phyloP scores from a whole-genome alignment of 2,888 invertebrate genomes.

The Physocephala rufipes region DNA sequence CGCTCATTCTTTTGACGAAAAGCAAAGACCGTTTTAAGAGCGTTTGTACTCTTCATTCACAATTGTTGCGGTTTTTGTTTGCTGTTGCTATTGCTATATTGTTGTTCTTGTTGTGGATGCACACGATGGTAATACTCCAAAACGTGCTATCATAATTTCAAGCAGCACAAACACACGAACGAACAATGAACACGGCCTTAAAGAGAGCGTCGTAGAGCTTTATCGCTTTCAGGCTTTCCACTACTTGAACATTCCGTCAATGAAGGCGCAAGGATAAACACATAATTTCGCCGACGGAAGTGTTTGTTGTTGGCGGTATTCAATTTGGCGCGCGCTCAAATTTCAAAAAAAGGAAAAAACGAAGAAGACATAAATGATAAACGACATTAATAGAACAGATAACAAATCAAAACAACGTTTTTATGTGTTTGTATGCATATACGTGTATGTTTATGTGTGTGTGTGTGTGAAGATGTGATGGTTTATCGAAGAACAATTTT shows the following conservation, averaged over 20 bases:
- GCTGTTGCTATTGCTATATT: slow-evolving; percentile 35
- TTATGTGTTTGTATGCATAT: slow-evolving; percentile 8
- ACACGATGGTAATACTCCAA: not conserved
- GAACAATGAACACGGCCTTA: not conserved
- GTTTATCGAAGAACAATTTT: slow-evolving; percentile 38
- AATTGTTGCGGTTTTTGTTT: not conserved
- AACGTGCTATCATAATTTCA: too few species aligned
- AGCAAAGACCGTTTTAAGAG: slow-evolving; percentile 40
- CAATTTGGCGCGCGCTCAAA: not conserved
- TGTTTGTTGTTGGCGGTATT: slow-evolving; percentile 31
- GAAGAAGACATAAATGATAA: slow-evolving; percentile 1
- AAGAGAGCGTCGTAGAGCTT: slow-evolving; percentile 26
- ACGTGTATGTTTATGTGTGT: slow-evolving; percentile 15
- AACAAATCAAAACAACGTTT: slow-evolving; percentile 15
- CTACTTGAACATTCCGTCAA: slow-evolving; percentile 55
- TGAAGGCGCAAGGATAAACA: slow-evolving; percentile 62
- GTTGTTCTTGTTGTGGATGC: not conserved
- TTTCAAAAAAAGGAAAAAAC: slow-evolving; percentile 36
- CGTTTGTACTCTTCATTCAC: slow-evolving; percentile 19
- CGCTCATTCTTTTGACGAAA: not conserved
- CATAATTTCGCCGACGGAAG: slow-evolving; percentile 42
- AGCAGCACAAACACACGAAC: not conserved
- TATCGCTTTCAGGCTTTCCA: slow-evolving; percentile 46
- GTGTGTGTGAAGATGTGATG: slow-evolving; percentile 6
- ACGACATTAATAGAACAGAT: slow-evolving; percentile 8